Conservation (phyloP, 2,888 invertebrate species). For the Ctenicera cuprea region DNA sequence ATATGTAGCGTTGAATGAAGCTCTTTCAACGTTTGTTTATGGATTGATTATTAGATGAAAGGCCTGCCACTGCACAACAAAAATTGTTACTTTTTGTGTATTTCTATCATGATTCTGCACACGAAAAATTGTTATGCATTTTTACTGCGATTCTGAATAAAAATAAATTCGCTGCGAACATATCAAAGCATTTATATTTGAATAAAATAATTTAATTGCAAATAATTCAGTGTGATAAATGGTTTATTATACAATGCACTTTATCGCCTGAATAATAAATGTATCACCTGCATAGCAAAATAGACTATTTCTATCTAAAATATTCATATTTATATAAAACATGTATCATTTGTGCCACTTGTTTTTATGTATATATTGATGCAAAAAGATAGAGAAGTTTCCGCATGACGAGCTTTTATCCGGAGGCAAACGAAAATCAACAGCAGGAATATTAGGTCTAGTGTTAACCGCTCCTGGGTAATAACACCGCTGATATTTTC, state of each 20-base stretch:
- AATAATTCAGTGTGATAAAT: constrained; percentile 17
- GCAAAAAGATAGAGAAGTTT: constrained; percentile 33
- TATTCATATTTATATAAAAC: constrained; percentile 5
- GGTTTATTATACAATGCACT: constrained; percentile 26
- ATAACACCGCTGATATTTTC: constrained; percentile 69
- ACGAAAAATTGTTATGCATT: too few species aligned
- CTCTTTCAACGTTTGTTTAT: too few species aligned
- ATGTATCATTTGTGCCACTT: neutral
- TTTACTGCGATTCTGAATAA: too few species aligned
- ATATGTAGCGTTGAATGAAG: too few species aligned
- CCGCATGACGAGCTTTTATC: constrained; percentile 46
- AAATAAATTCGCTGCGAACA: too few species aligned
- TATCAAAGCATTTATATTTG: too few species aligned
- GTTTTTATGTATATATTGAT: constrained; percentile 20
- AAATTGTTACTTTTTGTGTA: too few species aligned
- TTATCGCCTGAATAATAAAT: constrained; percentile 15
- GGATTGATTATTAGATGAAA: too few species aligned
- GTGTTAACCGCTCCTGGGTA: constrained; percentile 64
- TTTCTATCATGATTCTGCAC: too few species aligned
- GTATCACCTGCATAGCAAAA: constrained; percentile 4
- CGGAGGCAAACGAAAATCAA: constrained; percentile 60
- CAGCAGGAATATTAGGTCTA: constrained; percentile 60
- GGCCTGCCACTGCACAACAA: too few species aligned
- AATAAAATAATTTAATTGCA: constrained; percentile 10
- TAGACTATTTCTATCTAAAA: constrained; percentile 12